These are phyloP conservation scores for Pteromalus puparum DNA, from an alignment of 1,140 invertebrate species.

Conservation along the genomic window DNA sequence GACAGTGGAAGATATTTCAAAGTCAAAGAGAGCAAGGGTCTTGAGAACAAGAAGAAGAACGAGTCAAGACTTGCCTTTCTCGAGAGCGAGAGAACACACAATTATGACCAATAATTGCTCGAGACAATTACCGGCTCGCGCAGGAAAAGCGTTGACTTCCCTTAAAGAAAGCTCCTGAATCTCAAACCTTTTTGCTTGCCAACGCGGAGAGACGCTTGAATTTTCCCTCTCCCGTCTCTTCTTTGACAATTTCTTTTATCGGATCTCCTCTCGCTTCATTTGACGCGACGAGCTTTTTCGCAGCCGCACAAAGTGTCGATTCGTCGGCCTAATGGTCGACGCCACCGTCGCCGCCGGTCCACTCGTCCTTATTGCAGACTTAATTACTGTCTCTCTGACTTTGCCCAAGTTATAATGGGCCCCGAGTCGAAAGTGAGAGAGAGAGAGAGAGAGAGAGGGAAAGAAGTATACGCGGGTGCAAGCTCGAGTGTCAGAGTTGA, in stretches of 20 bases:
- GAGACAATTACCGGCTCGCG: constrained; percentile 70
- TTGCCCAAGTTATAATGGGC: constrained; percentile 73
- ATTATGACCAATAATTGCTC: constrained; percentile 69
- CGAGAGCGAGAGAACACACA: constrained; percentile 47
- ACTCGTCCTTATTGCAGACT: constrained; percentile 75
- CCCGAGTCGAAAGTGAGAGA: constrained; percentile 60
- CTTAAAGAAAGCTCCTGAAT: constrained; percentile 51
- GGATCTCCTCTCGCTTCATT: constrained; percentile 72
- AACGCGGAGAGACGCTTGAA: not conserved
- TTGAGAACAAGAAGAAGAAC: not conserved
- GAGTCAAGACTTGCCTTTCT: not conserved
- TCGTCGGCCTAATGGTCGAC: constrained; percentile 70
- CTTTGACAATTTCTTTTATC: constrained; percentile 75
- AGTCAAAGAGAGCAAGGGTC: not conserved
- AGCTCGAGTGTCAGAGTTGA: constrained; percentile 2
- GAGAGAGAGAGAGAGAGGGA: not conserved
- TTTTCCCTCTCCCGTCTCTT: constrained; percentile 43
- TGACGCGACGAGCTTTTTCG: constrained; percentile 71
- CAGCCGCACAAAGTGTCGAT: constrained; percentile 74
- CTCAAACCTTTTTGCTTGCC: constrained; percentile 52
- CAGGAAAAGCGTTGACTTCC: constrained; percentile 24
- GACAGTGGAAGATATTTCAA: no score
- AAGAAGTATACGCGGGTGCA: no score
- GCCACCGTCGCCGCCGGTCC: constrained; percentile 59
- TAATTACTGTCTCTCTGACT: constrained; percentile 74